Evolutionary conservation across 2,888 invertebrate genomes (phyloP).

Genomic region (Sycophila texana): DNA sequence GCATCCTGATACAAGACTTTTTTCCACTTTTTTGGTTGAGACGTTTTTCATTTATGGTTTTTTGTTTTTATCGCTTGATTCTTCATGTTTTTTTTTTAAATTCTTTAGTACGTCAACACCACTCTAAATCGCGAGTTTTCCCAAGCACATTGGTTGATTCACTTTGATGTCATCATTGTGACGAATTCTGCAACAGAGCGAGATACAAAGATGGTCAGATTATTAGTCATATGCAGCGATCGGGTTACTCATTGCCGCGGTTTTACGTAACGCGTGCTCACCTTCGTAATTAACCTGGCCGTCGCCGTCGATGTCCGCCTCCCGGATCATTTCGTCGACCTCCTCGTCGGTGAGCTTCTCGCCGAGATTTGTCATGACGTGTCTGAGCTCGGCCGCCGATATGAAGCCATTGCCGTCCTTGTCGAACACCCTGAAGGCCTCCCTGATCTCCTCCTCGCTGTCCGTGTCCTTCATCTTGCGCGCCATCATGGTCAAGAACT

Average conservation of each 20-base stretch:
- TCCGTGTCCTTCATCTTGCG: constrained; percentile 99
- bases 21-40: constrained; percentile 77
- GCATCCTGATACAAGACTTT: constrained; percentile 74
- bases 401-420: constrained; percentile 99
- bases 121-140: constrained; percentile 81
- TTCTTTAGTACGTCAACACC: constrained; percentile 80
- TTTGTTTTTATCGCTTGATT: constrained; percentile 73
- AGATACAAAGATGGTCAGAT: constrained; percentile 29
- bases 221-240: constrained; percentile 49
- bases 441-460: constrained; percentile 99
- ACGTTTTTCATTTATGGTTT: constrained; percentile 75
- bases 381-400: constrained; percentile 97
- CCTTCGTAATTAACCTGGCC: constrained; percentile 99
- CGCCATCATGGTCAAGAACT: constrained; percentile 99
- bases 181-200: constrained; percentile 90
- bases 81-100: constrained; percentile 73
- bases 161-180: constrained; percentile 99
- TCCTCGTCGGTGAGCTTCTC: constrained; percentile 99
- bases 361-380: constrained; percentile 99
- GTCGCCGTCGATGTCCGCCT: constrained; percentile 99
- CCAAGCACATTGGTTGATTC: constrained; percentile 83
- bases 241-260: constrained; percentile 35
- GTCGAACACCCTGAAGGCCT: constrained; percentile 99
- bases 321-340: constrained; percentile 99
- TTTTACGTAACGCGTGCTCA: constrained; percentile 72